These are phyloP conservation scores for Aspiorhynchus laticeps DNA, from an alignment of 2,113 vertebrate genomes.

Conservation along the genomic window DNA sequence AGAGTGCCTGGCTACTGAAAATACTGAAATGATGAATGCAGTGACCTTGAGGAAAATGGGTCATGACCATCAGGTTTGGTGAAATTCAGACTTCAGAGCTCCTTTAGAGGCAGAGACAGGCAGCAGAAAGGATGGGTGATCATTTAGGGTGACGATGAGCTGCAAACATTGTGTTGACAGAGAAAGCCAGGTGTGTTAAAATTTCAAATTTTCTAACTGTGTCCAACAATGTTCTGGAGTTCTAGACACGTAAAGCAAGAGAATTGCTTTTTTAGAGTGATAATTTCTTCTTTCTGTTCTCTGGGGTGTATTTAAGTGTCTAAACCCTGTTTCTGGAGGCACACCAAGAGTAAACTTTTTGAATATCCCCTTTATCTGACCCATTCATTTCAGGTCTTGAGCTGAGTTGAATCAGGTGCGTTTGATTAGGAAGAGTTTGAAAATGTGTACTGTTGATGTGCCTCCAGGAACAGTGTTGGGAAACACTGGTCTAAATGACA, in stretches of 20 bases:
- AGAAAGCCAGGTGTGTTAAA: background rate
- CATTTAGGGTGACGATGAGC: background rate
- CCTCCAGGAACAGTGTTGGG: background rate
- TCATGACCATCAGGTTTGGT: background rate
- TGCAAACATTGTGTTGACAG: background rate
- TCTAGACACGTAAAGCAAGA: background rate
- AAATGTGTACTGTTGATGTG: background rate
- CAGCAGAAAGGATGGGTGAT: background rate
- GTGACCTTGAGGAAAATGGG: background rate
- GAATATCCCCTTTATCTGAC: background rate
- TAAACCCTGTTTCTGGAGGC: background rate
- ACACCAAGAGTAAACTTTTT: background rate
- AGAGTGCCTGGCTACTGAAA: background rate
- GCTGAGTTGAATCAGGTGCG: background rate
- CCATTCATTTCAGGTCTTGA: background rate
- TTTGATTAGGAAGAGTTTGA: background rate
- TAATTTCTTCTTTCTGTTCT: too few species aligned
- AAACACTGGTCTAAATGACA: background rate
- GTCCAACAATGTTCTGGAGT: too few species aligned
- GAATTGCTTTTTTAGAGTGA: background rate
- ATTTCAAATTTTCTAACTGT: background rate
- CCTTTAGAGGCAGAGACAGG: background rate
- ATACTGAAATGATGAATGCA: background rate
- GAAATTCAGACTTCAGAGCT: background rate
- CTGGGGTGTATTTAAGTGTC: background rate